Evolutionary conservation across 2,797 vertebrate species (phyloP), one percentile per base, ranked within the genome.

Genomic region (Vireo griseus): DNA sequence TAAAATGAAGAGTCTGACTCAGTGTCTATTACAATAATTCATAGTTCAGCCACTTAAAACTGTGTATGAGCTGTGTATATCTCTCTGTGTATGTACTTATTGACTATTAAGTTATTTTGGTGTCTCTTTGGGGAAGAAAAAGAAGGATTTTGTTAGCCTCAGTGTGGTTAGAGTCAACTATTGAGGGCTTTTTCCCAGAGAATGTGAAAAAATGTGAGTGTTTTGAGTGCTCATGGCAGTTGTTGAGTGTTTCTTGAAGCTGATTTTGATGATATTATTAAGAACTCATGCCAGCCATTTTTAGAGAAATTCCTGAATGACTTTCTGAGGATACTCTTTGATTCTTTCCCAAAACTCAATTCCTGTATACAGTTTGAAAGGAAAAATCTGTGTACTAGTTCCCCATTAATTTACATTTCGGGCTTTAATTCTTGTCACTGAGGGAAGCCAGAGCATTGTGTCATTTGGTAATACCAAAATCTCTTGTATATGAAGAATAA

Each of bases 161-260:
- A 1, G 5, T 52, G 42, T 19, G 10, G 8, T 90, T 88, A 35
- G 51, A 69, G 21, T 33, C 28, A 65, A 11, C 9, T 25, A 6
- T 3, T 26, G 63, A 73, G 13, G 1, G 0, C 6, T 45, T 42
- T 33, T 79, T 37, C 6, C 13, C 5, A 5, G 21, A 17, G 16
- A 72, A 10, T 10, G 5, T 68, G 37, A 74, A 61, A 13, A 68
- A 80, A 37, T 39, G 3, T 52, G 21, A 48, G 10, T 58, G 8
- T 62, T 63, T 63, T 51, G 17, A 80, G 25, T 42, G 22, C 16
- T 19, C 10, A 1, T 47, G 37, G 4, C 26, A 62, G 6, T 29
- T 75, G 8, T 26, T 58, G 44, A 52, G 26, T 82, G 33, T 72
- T 90, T 78, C 35, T 72, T 61, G 47, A 81, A n/a, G 7, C 6